Conservation (phyloP, 2,888 invertebrate genomes). For the Alloplasta piceator region DNA sequence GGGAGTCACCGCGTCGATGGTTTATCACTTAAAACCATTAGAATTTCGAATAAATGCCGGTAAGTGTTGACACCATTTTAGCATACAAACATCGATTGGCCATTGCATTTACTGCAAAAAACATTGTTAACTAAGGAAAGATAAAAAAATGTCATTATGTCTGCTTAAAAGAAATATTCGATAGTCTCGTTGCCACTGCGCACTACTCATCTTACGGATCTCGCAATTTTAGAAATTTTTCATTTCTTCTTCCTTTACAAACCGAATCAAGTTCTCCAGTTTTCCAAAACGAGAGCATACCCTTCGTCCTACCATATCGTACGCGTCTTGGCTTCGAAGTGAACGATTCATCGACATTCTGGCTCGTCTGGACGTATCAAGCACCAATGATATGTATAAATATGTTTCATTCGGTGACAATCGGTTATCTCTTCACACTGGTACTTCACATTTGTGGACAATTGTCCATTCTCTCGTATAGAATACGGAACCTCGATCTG, state of each 20-base stretch:
- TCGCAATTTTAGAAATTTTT: background rate
- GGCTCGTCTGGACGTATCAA: slow-evolving; percentile 57
- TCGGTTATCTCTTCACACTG: slow-evolving; percentile 48
- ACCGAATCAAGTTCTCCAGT: slow-evolving; percentile 16
- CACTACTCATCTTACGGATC: background rate
- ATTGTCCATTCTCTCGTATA: slow-evolving; percentile 49
- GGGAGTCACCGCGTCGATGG: background rate
- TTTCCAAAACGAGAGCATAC: slow-evolving; percentile 53
- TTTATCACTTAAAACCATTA: slow-evolving; percentile 27
- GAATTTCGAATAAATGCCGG: slow-evolving; percentile 22
- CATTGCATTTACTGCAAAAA: background rate
- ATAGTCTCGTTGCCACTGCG: too few species aligned
- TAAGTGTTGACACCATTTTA: slow-evolving; percentile 1
- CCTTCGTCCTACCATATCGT: slow-evolving; percentile 54
- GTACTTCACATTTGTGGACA: slow-evolving; percentile 58
- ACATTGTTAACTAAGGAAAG: background rate
- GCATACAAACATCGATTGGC: background rate
- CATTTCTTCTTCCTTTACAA: slow-evolving; percentile 13
- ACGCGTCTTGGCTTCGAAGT: slow-evolving; percentile 54
- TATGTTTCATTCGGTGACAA: slow-evolving; percentile 45
- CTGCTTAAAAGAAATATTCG: too few species aligned
- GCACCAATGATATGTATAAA: slow-evolving; percentile 49
- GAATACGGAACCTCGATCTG: slow-evolving; percentile 43
- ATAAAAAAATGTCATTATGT: background rate
- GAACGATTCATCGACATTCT: slow-evolving; percentile 52